Conservation (phyloP, 2,888 invertebrate genomes). For the Eupithecia subfuscata region DNA sequence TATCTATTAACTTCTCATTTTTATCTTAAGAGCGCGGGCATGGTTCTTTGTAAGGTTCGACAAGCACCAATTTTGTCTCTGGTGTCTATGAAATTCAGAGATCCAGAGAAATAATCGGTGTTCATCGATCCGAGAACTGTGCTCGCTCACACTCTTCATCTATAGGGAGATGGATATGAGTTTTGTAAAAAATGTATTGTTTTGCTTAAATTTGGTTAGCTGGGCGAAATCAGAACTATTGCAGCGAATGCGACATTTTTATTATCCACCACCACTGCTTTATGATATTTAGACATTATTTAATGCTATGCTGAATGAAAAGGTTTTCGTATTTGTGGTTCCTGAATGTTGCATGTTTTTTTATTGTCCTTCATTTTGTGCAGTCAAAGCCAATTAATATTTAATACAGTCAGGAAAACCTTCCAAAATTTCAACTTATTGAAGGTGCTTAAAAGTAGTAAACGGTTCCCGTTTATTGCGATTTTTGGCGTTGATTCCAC, state of each 20-base stretch:
- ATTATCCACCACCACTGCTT: not conserved
- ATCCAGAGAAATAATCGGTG: not conserved
- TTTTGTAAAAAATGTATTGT: not conserved
- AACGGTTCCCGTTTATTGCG: not conserved
- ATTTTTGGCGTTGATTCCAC: not conserved
- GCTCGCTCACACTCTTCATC: not conserved
- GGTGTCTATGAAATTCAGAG: too few species aligned
- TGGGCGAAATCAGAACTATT: constrained; percentile 1
- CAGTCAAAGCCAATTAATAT: not conserved
- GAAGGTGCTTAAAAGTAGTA: not conserved
- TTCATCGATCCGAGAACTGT: not conserved
- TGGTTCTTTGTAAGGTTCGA: not conserved
- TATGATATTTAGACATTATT: not conserved
- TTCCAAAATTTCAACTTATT: not conserved
- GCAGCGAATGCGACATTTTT: not conserved
- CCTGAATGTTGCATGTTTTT: not conserved
- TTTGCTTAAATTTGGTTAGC: not conserved
- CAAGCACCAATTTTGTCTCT: too few species aligned
- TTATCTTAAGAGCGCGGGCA: not conserved
- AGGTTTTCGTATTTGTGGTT: not conserved
- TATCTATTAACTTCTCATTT: not conserved
- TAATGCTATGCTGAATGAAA: not conserved
- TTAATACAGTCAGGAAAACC: not conserved
- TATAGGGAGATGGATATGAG: not conserved
- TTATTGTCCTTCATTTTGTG: not conserved